Percentiles rank a stretch among this genome's conserved stretches.
Conservation (phyloP, 2,888 invertebrate genomes). For the Tortricodes alternella region DNA sequence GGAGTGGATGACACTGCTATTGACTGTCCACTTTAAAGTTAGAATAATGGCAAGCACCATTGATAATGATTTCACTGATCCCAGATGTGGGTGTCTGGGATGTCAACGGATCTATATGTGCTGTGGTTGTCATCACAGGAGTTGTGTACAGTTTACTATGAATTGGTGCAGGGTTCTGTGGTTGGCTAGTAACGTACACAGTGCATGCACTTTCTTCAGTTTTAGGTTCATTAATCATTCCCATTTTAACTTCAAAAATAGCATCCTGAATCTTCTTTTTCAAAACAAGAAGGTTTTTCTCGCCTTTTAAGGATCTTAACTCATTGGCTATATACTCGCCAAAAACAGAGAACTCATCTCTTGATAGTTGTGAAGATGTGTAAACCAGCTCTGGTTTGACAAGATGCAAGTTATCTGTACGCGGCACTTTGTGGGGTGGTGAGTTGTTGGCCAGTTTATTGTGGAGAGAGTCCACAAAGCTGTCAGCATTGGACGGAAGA, state of each 20-base stretch:
- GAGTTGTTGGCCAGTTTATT: slow-evolving; percentile 54
- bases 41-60: slow-evolving; percentile 67
- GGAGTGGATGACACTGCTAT: slow-evolving; percentile 73
- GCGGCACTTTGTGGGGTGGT: slow-evolving; percentile 57
- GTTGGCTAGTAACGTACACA: slow-evolving; percentile 53
- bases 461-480: slow-evolving; percentile 41
- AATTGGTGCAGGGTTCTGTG: slow-evolving; percentile 47
- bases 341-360: slow-evolving; percentile 82
- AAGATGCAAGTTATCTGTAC: slow-evolving; percentile 48
- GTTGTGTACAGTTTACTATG: slow-evolving; percentile 60
- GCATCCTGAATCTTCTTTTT: slow-evolving; percentile 84
- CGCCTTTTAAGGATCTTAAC: slow-evolving; percentile 78
- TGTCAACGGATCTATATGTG: slow-evolving; percentile 62
- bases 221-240: slow-evolving; percentile 69
- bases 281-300: slow-evolving; percentile 79
- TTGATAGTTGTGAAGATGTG: slow-evolving; percentile 41
- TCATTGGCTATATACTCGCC: slow-evolving; percentile 85
- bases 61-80: slow-evolving; percentile 73
- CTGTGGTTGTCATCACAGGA: slow-evolving; percentile 55
- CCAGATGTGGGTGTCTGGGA: slow-evolving; percentile 59
- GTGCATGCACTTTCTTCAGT: slow-evolving; percentile 52
- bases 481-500: slow-evolving; percentile 48
- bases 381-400: slow-evolving; percentile 53
- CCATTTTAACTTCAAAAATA: slow-evolving; percentile 84
- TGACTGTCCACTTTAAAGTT: slow-evolving; percentile 74